Base-by-base conservation (phyloP, 2,797 vertebrate genomes). In the Pagetopsis macropterus region DNA sequence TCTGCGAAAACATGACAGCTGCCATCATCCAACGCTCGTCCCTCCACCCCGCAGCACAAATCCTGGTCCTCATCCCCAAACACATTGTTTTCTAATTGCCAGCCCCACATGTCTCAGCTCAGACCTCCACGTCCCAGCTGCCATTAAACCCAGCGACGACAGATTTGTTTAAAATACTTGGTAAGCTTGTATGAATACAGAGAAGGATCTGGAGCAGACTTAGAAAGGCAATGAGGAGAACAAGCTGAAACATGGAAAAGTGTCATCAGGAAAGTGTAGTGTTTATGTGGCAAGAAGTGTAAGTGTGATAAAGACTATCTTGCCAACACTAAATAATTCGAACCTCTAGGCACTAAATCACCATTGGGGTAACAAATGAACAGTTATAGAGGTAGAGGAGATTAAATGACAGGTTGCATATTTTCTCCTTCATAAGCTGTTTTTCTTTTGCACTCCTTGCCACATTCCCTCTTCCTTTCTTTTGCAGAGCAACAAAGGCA, bases 1-100 rank as follows among this genome's bases (percentile, higher is more conserved):
- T 70, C 70, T 48, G 65, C 13, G 59, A 76, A 86, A 87, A 91
- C 90, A 84, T 87, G 91, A 92, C 93, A 91, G 90, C 91, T 87
- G 82, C 83, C 90, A 77, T 79, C 78, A 71, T 77, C 71, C 49
- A 12, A 54, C 19, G 0, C 60, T 74, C 55, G 57, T 76, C 72
- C 76, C 75, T 48, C 71, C 74, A 68, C 61, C 70, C 67, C 3
- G 3, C 81, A 65, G 58, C 79, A 68, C 44, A 58, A 82, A 82
- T 75, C 67, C 70, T 65, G 64, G 65, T 76, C 78, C 67, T 86
- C 86, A 75, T 85, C 75, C 54, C 50, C 27, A 2, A 86, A 84
- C 76, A 77, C 81, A 73, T 79, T 85, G 86, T 88, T 87, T 86
- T 89, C 80, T 91, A 90, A 91, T 89, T 89, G 89, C 78, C 72